phyloP scores from a whole-genome alignment of 2,888 invertebrate genomes.

The Steinernema carpocapsae region DNA sequence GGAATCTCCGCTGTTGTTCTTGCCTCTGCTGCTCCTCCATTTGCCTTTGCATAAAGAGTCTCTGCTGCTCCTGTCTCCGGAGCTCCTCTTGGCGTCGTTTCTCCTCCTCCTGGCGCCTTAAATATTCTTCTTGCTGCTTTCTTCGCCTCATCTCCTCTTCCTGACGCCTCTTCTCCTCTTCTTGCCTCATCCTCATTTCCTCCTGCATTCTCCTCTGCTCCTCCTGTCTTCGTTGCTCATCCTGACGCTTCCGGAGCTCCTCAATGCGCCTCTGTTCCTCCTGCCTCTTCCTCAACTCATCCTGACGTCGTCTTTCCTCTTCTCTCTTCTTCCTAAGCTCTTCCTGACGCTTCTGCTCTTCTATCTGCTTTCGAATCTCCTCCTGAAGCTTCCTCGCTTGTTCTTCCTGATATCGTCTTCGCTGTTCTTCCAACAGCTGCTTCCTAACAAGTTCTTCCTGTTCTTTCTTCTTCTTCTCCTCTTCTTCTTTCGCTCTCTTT shows the following conservation, averaged over 20 bases:
- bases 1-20: neutral
- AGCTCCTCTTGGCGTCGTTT: neutral
- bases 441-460: slow-evolving; percentile 12
- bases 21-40: neutral
- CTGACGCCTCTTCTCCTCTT: neutral
- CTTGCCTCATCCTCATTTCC: neutral
- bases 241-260: slow-evolving; percentile 3
- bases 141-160: neutral
- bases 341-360: neutral
- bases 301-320: neutral
- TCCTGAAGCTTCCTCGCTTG: neutral
- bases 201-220: neutral
- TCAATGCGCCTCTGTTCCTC: slow-evolving; percentile 10
- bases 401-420: neutral
- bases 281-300: neutral
- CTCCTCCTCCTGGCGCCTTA: neutral
- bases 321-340: neutral
- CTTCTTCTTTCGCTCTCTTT: neutral
- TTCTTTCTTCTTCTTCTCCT: neutral
- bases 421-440: neutral
- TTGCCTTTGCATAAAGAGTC: too few species aligned
- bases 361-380: slow-evolving; percentile 8
- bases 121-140: neutral
- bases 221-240: neutral
- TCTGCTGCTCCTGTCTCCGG: too few species aligned